Evolutionary conservation across 2,113 vertebrate genomes (phyloP), one percentile per base, ranked within the genome.

Genomic region (Dolichotis patagonum): DNA sequence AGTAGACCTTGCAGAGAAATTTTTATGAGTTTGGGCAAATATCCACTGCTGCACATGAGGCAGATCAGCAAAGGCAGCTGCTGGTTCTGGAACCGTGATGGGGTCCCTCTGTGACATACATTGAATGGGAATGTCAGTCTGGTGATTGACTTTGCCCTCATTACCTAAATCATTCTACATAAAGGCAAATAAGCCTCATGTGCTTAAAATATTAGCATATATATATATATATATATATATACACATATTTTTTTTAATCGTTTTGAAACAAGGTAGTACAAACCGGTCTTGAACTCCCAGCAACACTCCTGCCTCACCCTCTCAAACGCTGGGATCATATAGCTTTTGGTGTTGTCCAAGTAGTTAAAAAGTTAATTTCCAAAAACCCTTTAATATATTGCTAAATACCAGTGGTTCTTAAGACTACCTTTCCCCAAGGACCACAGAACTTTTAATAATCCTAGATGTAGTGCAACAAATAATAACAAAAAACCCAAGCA

Each of bases 21-120:
- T 97, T 49, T 93, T 97, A 96, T 85, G 97, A 96, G 82, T 96
- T 97, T 98, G 85, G 90, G 90, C 82, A 98, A 97, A 96, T 97
- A 0, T 75, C 81, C 84, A 82, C 46, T 5, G 0, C 41, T 84
- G 49, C 16, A 35, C 69, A 69, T 7, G 46, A 94, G 52, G 49
- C 58, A 85, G 63, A 96, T 95, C 69, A 81, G 95, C 75, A 90
- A 89, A 7, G 95, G 60, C 54, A 93, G 83, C 81, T 69, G 35
- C 4, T 28, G n/a, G 24, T 83, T 86, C 43, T 69, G 49, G 73
- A 96, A 92, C 5, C 10, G 90, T 38, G 3, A 49, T 3, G 32
- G 46, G 0, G 52, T 20, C 22, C 71, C 62, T 95, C 71, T 60
- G 49, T 9, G 4, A 41, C 60, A 69, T 2, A 0, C 60, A 38